Evolutionary conservation across 2,113 vertebrate species (phyloP).

Genomic region (Isurus oxyrinchus): DNA sequence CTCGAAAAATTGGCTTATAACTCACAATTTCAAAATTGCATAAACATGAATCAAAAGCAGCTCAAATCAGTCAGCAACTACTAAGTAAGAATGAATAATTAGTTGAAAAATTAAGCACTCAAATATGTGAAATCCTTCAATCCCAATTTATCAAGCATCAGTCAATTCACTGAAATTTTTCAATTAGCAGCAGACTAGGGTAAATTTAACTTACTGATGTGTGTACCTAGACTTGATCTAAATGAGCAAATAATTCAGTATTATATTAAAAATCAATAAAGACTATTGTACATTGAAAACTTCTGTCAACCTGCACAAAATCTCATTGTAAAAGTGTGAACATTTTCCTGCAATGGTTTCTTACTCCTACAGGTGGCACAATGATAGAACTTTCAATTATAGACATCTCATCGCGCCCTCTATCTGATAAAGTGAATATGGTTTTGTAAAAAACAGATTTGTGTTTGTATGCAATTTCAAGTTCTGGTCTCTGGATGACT

Average conservation of each 20-base stretch:
- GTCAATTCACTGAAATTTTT: neutral
- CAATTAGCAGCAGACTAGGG: neutral
- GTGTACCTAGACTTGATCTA: neutral
- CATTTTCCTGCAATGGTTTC: neutral
- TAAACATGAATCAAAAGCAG: no score
- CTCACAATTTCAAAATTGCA: no score
- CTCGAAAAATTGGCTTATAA: no score
- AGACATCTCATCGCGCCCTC: neutral
- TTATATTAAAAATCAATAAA: neutral
- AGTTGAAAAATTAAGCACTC: no score
- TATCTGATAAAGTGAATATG: neutral
- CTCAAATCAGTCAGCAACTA: no score
- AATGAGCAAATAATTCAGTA: neutral
- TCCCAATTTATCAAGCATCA: neutral
- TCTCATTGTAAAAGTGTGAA: neutral
- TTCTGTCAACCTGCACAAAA: neutral
- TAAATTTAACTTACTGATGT: neutral
- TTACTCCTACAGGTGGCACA: neutral
- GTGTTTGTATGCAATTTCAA: neutral
- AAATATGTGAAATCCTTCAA: neutral
- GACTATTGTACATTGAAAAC: neutral
- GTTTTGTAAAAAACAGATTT: neutral
- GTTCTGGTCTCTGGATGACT: neutral
- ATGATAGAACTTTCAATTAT: neutral
- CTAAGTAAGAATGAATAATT: no score